Base-by-base conservation (phyloP, 2,797 vertebrate genomes). In the Phrynocephalus guinanensis region DNA sequence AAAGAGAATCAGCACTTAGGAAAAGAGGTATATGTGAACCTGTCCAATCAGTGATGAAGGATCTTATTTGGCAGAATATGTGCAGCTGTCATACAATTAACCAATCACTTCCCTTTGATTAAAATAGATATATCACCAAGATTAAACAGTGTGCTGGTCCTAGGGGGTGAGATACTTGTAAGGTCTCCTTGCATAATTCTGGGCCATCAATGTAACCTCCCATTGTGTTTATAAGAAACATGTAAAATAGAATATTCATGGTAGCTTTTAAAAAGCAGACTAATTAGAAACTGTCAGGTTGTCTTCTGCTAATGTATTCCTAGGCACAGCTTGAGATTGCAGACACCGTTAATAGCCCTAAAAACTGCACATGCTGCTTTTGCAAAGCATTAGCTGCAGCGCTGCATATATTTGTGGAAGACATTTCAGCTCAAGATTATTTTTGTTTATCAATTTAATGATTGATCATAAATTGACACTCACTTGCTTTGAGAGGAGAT, bases 301-400 rank as follows among this genome's bases (percentile, higher is more conserved):
- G 7, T 26, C 82, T 89, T 87, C 88, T 89, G 33, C 75, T 92
- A 90, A 86, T 88, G 24, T 78, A 87, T 90, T 89, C 86, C 84
- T 5, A 24, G 33, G 79, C 44, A 33, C 6, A 83, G n/a, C 24
- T 87, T 92, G 90, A 85, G 82, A 70, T 79, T 85, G 9, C 11
- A 88, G 80, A 72, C 79, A 86, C 70, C 85, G 28, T 85, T 91
- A 93, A 90, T 76, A 78, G 30, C 79, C 87, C 86, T 76, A 78
- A 86, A 80, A 88, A 85, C 38, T 0, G 0, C 16, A 84, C 56
- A 22, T 33, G 9, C 33, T 73, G 38, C 6, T 90, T 91, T 89
- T 75, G 24, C 7, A 92, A 84, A 82, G 72, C 11, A 33, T 44
- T 48, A 72, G 0, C 6, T 91, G 26, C n/a, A 73, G 6, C 22